These are phyloP conservation scores for Pseudotriccus pelzelni DNA, from an alignment of 2,797 vertebrate species.

Conservation along the genomic window DNA sequence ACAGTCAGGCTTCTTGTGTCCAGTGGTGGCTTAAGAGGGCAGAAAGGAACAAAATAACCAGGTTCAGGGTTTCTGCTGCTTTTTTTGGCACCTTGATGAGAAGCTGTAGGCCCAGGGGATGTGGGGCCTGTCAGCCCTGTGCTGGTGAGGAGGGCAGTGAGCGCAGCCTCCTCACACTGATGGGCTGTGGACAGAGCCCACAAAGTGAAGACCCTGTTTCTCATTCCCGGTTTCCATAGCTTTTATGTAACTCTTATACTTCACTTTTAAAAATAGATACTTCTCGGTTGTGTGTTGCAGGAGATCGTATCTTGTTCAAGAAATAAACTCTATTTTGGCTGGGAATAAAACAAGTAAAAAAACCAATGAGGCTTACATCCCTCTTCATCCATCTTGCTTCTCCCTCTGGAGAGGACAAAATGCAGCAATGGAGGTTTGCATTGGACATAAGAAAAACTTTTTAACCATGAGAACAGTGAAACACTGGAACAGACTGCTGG, in stretches of 20 bases:
- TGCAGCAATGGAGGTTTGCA: neutral
- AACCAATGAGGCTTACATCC: accelerated
- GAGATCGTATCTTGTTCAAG: neutral
- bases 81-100: neutral
- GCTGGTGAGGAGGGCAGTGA: neutral
- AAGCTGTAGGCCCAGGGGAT: neutral
- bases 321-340: neutral
- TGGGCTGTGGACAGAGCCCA: neutral
- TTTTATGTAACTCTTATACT: neutral
- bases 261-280: conserved; percentile 16
- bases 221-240: neutral
- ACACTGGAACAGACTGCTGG: neutral
- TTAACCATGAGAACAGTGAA: neutral
- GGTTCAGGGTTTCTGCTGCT: neutral
- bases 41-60: neutral
- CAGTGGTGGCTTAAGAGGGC: neutral
- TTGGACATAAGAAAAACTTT: neutral
- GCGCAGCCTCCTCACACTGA: neutral
- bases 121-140: neutral
- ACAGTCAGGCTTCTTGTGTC: neutral
- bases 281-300: neutral
- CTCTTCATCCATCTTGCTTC: neutral
- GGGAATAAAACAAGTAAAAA: neutral
- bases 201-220: neutral
- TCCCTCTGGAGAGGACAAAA: neutral